Conservation (phyloP, 2,797 vertebrate genomes). For the Mormyrus proboscirostris region DNA sequence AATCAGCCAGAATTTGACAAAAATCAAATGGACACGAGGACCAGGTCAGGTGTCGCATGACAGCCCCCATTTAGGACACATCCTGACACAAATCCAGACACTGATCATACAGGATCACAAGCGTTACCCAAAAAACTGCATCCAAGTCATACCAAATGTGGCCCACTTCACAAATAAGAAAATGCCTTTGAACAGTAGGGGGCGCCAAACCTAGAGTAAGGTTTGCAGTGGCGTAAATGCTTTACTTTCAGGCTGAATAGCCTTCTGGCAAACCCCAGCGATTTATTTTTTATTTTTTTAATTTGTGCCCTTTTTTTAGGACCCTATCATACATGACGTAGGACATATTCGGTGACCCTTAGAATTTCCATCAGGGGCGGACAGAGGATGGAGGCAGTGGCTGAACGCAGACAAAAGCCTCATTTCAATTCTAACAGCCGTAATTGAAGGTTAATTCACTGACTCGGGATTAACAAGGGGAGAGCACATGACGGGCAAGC, state of each 20-base stretch:
- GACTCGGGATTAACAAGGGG: constrained; percentile 94
- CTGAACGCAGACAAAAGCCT: constrained; percentile 67
- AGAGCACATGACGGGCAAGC: constrained; percentile 92
- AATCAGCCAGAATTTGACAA: neutral
- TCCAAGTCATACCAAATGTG: neutral
- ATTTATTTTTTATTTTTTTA: neutral
- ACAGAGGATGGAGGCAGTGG: constrained; percentile 57
- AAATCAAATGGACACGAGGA: neutral
- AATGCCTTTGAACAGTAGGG: neutral
- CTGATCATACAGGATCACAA: neutral
- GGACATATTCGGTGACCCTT: constrained; percentile 79
- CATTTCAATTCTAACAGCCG: constrained; percentile 85
- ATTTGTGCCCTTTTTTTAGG: constrained; percentile 50
- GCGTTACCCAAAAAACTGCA: neutral
- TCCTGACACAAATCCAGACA: neutral
- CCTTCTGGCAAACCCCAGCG: constrained; percentile 55
- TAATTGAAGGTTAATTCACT: constrained; percentile 98
- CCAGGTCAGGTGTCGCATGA: neutral
- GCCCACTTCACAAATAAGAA: neutral
- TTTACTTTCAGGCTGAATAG: constrained; percentile 42
- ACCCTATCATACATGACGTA: constrained; percentile 77
- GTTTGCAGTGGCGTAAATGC: constrained; percentile 1
- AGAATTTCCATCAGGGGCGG: constrained; percentile 70
- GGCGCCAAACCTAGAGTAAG: neutral
- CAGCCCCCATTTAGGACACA: neutral